Base-by-base conservation (phyloP, 2,888 invertebrate species). In the Portevinia maculata region DNA sequence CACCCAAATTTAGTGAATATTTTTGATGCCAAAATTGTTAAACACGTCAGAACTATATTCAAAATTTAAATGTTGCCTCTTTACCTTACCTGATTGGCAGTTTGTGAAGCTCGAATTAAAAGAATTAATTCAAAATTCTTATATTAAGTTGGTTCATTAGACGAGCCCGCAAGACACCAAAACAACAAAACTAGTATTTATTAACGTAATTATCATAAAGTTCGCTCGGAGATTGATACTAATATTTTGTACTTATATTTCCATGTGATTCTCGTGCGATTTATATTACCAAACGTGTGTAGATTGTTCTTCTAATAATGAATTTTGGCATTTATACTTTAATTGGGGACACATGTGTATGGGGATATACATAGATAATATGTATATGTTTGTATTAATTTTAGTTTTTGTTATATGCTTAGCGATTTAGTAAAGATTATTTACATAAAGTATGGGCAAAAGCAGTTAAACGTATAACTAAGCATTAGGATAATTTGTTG, bases 151-250 rank as follows among this genome's bases (percentile, higher is more conserved):
- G 46, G 37, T 46, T 53, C 53, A 37, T 55, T 30, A 52, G 24
- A 55, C 8, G 5, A 21, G 24, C 19, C 21, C 53, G 32, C 15
- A 13, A 15, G 21, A 46, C n/a, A 8, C 34, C 19, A 15, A 39
- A 39, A 53, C 32, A 73, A 19, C 46, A 64, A 55, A 79, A 79
- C 75, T 64, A 75, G 79, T 69, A 64, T 75, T 44, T 62, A 69
- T 70, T 64, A 75, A 55, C 50, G 75, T 69, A 69, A 75, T 79
- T 79, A 79, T 64, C 79, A 79, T 79, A 79, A 79, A 64, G 75
- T 41, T 79, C 55, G 69, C 50, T 75, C 11, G 21, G 50, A 37
- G 50, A 79, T 74, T 55, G 67, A 79, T 79, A 55, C 67, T 34
- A 57, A 74, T 55, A 74, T 50, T 28, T 79, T 69, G 75, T 79